Percentiles rank a stretch among this genome's conserved stretches.
These are phyloP conservation scores for Myiopsitta monachus DNA, from an alignment of 2,113 vertebrate genomes.

Conservation along the genomic window DNA sequence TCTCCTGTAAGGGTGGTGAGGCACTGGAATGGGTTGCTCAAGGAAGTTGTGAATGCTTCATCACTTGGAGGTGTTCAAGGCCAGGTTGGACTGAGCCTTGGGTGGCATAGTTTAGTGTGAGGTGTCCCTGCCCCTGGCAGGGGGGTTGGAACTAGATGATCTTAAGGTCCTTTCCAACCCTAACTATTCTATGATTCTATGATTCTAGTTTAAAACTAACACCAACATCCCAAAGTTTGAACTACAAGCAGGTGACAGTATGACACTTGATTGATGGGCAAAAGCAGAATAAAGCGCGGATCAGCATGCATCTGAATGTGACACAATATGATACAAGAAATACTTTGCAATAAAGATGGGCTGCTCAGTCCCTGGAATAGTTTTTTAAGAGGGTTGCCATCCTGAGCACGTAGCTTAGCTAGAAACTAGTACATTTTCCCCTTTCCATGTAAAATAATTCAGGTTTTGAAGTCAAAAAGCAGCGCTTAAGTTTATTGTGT, in stretches of 20 bases:
- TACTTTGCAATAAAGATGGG: not conserved
- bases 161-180: too few species aligned
- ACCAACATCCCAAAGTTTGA: not conserved
- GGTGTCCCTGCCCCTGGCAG: too few species aligned
- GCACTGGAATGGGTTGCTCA: too few species aligned
- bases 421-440: not conserved
- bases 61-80: too few species aligned
- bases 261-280: not conserved
- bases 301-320: fast-evolving
- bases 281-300: not conserved
- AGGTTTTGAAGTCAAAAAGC: not conserved
- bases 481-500: not conserved
- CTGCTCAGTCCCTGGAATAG: not conserved
- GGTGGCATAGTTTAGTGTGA: too few species aligned
- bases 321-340: not conserved
- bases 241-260: not conserved
- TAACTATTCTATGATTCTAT: too few species aligned
- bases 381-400: not conserved
- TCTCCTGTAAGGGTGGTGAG: too few species aligned
- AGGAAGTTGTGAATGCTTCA: too few species aligned
- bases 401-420: not conserved
- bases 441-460: not conserved
- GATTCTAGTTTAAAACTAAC: too few species aligned
- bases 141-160: too few species aligned
- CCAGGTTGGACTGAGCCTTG: too few species aligned